Evolutionary conservation across 2,888 invertebrate genomes (phyloP), one percentile per base, ranked within the genome.

Genomic region (Hartigia nigra): DNA sequence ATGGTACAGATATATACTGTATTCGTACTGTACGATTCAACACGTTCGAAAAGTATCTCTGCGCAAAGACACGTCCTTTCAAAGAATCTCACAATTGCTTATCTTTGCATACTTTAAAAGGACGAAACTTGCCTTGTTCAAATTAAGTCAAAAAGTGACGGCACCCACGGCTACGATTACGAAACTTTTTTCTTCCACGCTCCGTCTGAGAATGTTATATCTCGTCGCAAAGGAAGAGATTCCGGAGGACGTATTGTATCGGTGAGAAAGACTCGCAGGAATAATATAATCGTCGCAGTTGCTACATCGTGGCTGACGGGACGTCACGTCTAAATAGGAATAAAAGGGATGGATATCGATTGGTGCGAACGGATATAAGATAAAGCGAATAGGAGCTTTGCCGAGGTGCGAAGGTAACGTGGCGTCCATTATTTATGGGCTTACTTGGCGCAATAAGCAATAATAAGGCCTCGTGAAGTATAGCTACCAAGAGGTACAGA

Each of bases 401-500:
- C 55, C 55, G 55, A 55, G 14, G 55, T 55, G 14, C 31, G 31
- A 35, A 35, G 35, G 34, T 11, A 35, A 31, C 75, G 75, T 36
- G 36, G 12, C 23, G 37, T 23, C 55, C 55, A 55, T 75, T 23
- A 75, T 75, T 75, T 75, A 75, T 35, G 36, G 36, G 75, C 12
- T 75, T 75, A n/a, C 34, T 75, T 12, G 31, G 31, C 36, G 75
- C 72, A 72, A 31, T 72, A 32, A 32, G 72, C 72, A 72, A 31
- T 72, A 72, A 72, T 32, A 72, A 32, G 72, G n/a, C 72, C 72
- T 9, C 72, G 72, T 31, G 72, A 72, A 55, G 55, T 55, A 55
- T 55, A 55, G 55, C 23, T 55, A 55, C 55, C 23, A 55, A 55
- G 55, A 55, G 9, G 55, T 23, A 9, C 55, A 55, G 55, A 55